Evolutionary conservation across 1,140 invertebrate species (phyloP).

Genomic region (Drosophila carrolli): DNA sequence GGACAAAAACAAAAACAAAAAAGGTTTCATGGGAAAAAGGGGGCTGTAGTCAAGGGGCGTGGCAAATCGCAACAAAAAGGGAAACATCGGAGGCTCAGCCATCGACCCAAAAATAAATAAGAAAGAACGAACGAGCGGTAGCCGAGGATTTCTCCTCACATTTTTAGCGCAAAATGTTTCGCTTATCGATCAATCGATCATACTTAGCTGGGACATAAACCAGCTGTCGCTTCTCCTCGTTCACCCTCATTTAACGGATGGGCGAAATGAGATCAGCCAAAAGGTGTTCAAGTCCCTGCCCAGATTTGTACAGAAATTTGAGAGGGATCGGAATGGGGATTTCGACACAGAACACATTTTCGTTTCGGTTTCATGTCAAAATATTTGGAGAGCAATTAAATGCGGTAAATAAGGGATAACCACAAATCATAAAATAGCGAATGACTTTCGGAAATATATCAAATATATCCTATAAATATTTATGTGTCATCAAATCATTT

Average conservation of each 20-base stretch:
- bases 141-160: constrained; percentile 11
- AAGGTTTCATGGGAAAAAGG: constrained; percentile 39
- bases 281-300: constrained; percentile 18
- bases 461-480: background rate
- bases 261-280: constrained; percentile 24
- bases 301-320: constrained; percentile 14
- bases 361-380: constrained; percentile 22
- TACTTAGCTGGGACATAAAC: constrained; percentile 44
- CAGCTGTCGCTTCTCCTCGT: constrained; percentile 28
- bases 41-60: constrained; percentile 26
- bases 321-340: background rate
- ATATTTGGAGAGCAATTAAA: constrained; percentile 23
- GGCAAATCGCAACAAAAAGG: constrained; percentile 40
- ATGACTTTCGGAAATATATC: background rate
- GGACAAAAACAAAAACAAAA: background rate
- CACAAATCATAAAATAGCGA: background rate
- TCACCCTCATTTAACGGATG: constrained; percentile 16
- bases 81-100: constrained; percentile 6
- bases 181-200: constrained; percentile 50
- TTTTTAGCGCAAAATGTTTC: constrained; percentile 7
- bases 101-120: background rate
- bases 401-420: background rate
- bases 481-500: background rate
- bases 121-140: constrained; percentile 3
- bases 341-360: constrained; percentile 1